Conservation (phyloP, 2,797 vertebrate genomes). For the Falco columbarius region DNA sequence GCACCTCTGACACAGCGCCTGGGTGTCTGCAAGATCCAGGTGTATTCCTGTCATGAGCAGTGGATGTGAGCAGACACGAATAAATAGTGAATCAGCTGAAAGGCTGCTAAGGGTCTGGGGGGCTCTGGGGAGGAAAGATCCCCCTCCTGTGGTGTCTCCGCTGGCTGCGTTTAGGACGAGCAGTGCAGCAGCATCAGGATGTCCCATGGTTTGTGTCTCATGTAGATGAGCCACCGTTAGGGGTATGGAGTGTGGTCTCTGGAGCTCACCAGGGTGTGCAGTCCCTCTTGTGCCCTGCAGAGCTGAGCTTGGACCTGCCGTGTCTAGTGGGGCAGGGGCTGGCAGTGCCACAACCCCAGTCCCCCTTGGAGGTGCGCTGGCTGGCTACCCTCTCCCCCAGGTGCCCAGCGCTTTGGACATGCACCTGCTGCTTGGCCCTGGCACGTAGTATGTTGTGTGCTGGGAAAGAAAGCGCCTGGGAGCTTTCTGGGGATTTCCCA, state of each 20-base stretch:
- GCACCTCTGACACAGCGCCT: background rate
- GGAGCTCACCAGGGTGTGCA: background rate
- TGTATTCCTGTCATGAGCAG: rapidly evolving
- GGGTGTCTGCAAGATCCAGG: background rate
- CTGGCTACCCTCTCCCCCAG: rapidly evolving
- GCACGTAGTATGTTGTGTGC: rapidly evolving
- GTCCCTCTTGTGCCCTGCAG: background rate
- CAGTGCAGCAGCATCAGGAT: rapidly evolving
- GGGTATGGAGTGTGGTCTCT: rapidly evolving
- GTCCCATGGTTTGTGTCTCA: rapidly evolving
- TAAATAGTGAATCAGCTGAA: background rate
- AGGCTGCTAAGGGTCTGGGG: background rate
- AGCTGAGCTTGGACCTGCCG: background rate
- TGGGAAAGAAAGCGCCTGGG: background rate
- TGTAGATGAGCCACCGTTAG: rapidly evolving
- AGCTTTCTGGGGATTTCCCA: conserved; percentile 21
- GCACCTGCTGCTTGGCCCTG: background rate
- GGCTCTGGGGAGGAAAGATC: background rate
- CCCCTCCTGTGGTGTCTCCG: rapidly evolving
- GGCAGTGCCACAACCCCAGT: rapidly evolving
- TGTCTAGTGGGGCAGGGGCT: background rate
- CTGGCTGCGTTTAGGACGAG: background rate
- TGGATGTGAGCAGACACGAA: rapidly evolving
- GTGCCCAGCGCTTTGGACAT: rapidly evolving
- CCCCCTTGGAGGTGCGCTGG: background rate